These are phyloP conservation scores for Phalanger gymnotis DNA, from an alignment of 2,797 vertebrate genomes.

Conservation along the genomic window DNA sequence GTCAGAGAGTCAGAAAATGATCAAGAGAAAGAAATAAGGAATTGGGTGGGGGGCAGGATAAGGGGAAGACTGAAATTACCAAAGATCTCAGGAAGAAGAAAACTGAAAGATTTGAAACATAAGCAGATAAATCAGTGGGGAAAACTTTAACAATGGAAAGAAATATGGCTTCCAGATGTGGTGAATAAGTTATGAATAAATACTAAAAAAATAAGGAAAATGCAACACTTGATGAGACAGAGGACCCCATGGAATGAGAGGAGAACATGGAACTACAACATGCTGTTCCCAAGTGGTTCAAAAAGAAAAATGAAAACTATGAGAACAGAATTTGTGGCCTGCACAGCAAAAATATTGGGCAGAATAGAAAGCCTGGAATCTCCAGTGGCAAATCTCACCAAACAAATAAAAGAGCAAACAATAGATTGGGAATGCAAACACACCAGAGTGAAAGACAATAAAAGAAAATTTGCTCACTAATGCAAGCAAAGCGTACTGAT, in stretches of 20 bases:
- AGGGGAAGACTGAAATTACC: neutral
- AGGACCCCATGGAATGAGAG: neutral
- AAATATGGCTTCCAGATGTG: neutral
- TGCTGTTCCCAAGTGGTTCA: neutral
- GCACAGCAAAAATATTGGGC: neutral
- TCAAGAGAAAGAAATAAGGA: neutral
- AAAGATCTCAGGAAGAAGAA: neutral
- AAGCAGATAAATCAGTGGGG: neutral
- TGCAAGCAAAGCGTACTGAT: neutral
- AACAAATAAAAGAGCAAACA: no score
- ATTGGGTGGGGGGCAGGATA: no score
- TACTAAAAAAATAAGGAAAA: neutral
- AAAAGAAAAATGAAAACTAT: neutral
- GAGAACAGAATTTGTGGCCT: neutral
- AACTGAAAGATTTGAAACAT: neutral
- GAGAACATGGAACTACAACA: neutral
- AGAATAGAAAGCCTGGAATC: neutral
- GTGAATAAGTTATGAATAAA: neutral
- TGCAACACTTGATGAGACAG: neutral
- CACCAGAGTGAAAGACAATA: neutral
- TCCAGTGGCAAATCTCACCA: neutral
- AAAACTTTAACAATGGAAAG: neutral
- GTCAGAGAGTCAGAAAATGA: neutral
- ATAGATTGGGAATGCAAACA: neutral
- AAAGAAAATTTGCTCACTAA: neutral